Conservation (phyloP, 2,113 vertebrate species). For the Pantherophis guttatus region DNA sequence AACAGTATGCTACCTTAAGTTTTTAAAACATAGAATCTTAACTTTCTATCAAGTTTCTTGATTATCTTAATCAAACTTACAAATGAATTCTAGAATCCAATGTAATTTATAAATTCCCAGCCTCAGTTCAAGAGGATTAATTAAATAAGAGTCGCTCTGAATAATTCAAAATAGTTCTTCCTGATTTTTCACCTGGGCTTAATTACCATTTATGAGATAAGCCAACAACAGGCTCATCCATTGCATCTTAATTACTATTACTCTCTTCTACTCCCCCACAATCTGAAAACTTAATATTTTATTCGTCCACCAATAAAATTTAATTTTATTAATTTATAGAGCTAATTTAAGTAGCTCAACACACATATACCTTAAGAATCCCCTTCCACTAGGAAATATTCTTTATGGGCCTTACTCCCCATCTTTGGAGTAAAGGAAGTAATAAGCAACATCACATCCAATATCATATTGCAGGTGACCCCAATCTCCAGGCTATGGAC, state of each 20-base stretch:
- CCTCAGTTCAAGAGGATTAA: not conserved
- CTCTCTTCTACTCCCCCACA: not conserved
- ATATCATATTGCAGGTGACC: not conserved
- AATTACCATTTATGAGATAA: not conserved
- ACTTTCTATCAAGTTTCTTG: not conserved
- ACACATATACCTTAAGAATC: not conserved
- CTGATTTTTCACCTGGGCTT: not conserved
- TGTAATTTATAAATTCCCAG: not conserved
- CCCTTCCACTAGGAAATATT: not conserved
- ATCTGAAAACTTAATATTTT: not conserved
- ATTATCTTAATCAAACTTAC: not conserved
- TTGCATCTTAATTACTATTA: not conserved
- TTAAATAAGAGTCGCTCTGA: not conserved
- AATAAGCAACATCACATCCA: not conserved
- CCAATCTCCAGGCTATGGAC: not conserved
- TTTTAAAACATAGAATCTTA: not conserved
- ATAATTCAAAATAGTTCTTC: not conserved
- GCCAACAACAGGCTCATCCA: not conserved
- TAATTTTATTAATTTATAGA: no score
- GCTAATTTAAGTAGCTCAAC: not conserved
- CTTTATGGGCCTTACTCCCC: not conserved
- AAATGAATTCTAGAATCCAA: not conserved
- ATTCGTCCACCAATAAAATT: not conserved
- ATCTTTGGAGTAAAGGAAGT: not conserved
- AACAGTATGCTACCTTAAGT: not conserved